Evolutionary conservation across 2,113 vertebrate species (phyloP).

Genomic region (Gallinago undulata): DNA sequence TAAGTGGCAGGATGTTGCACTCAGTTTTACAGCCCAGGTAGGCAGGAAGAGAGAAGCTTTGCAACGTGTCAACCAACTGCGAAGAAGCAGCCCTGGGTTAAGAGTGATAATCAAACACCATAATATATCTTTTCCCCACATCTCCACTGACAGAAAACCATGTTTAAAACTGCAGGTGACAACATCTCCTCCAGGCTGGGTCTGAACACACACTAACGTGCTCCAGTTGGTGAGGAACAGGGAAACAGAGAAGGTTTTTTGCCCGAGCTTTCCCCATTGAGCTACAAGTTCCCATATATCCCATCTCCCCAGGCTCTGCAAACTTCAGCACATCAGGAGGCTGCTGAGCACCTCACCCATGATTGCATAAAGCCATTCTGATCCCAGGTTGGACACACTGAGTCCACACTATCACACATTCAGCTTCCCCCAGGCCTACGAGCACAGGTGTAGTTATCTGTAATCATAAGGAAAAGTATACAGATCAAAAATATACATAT

Average conservation of each 20-base stretch:
- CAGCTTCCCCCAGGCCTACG: background rate
- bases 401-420: background rate
- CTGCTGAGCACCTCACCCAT: background rate
- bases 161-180: background rate
- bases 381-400: background rate
- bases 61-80: fast-evolving
- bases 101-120: background rate
- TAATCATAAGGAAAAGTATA: background rate
- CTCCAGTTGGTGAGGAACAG: background rate
- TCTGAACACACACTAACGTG: background rate
- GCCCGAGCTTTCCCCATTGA: background rate
- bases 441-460: background rate
- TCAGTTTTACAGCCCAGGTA: background rate
- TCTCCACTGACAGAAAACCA: background rate
- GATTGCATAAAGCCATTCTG: background rate
- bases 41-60: background rate
- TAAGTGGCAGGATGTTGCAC: background rate
- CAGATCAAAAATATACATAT: background rate
- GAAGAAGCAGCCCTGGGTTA: background rate
- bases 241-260: background rate
- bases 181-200: background rate
- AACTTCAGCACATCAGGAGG: background rate
- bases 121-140: background rate
- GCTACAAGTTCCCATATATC: fast-evolving
- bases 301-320: background rate